These are phyloP conservation scores for Amphilophus citrinellus DNA, from an alignment of 2,113 vertebrate species.

Conservation along the genomic window DNA sequence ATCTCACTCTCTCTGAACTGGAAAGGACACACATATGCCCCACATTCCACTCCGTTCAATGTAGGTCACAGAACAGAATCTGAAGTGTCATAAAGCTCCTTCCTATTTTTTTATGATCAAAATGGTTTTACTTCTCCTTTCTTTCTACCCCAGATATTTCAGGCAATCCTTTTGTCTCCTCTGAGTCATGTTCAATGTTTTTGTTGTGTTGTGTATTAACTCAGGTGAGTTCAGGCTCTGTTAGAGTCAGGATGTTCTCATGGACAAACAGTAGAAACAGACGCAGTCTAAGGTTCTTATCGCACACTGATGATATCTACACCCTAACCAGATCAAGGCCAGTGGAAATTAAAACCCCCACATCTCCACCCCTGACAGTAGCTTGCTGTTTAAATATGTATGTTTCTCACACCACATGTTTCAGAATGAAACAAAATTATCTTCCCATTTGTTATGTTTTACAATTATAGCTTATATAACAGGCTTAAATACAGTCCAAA, in stretches of 20 bases:
- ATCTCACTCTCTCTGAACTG: slow-evolving; percentile 8
- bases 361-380: not conserved
- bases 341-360: slow-evolving; percentile 8
- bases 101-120: not conserved
- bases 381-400: slow-evolving; percentile 17
- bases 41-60: slow-evolving; percentile 35
- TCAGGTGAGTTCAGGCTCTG: slow-evolving; percentile 12
- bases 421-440: slow-evolving; percentile 17
- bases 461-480: slow-evolving; percentile 24
- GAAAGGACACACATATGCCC: slow-evolving; percentile 28
- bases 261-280: slow-evolving; percentile 20
- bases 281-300: slow-evolving; percentile 12
- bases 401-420: not conserved
- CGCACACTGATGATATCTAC: slow-evolving; percentile 15
- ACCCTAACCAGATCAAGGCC: not conserved
- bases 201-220: not conserved
- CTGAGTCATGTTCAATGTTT: not conserved
- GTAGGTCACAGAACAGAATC: slow-evolving; percentile 32
- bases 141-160: not conserved
- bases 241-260: slow-evolving; percentile 18
- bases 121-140: slow-evolving; percentile 13
- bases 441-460: not conserved
- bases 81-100: not conserved
- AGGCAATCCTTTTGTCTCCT: not conserved
- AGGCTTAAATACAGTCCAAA: not conserved